Conservation (phyloP, 2,888 invertebrate genomes). For the Noctua janthe region DNA sequence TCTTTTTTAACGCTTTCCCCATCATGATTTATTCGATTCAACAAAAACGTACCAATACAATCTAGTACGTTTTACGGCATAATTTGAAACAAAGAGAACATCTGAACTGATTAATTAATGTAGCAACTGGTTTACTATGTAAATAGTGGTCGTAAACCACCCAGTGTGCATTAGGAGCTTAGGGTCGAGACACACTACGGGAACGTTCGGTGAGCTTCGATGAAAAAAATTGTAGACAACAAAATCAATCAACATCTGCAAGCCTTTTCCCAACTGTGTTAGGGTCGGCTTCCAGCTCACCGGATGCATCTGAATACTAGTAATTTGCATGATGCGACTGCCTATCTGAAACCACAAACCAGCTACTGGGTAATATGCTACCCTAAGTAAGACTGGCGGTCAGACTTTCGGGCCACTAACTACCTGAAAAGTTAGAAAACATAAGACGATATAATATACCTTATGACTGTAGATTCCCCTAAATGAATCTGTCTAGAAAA, state of each 20-base stretch:
- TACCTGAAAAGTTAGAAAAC: neutral
- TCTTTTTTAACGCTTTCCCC: slow-evolving; percentile 63
- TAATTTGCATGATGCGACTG: neutral
- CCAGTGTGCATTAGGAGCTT: slow-evolving; percentile 71
- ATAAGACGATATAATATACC: too few species aligned
- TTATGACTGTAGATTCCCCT: neutral
- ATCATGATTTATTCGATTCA: slow-evolving; percentile 67
- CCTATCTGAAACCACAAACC: neutral
- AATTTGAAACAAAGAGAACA: slow-evolving; percentile 73
- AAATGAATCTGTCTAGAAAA: neutral
- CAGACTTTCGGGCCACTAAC: neutral
- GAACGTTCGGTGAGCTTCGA: slow-evolving; percentile 38
- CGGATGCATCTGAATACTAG: neutral
- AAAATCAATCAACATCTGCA: neutral
- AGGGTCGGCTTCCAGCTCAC: neutral
- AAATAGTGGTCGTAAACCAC: slow-evolving; percentile 79
- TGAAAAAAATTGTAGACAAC: neutral
- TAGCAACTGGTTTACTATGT: slow-evolving; percentile 77
- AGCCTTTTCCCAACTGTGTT: neutral
- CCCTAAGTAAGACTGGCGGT: neutral
- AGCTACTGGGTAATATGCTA: neutral
- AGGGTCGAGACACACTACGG: slow-evolving; percentile 63
- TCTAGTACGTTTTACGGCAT: slow-evolving; percentile 63
- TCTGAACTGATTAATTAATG: slow-evolving; percentile 80
- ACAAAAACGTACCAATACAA: slow-evolving; percentile 61